phyloP scores from a whole-genome alignment of 2,888 invertebrate species.

The Dorcus parallelipipedus region DNA sequence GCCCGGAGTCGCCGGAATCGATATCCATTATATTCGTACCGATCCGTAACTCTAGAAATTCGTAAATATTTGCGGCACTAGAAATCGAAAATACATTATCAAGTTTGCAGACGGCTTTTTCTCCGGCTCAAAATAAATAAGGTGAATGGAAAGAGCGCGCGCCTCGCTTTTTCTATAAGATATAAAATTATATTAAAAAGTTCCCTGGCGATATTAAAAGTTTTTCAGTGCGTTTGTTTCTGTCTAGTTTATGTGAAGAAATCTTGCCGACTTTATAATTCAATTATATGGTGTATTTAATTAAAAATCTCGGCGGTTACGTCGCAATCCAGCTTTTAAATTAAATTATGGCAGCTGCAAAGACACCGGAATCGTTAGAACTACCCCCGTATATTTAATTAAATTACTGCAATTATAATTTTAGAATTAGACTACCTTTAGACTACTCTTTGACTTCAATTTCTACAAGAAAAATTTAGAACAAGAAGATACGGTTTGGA shows the following conservation, averaged over 20 bases:
- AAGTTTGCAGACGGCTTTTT: constrained; percentile 7
- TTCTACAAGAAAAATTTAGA: too few relatives aligned
- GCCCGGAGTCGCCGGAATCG: neutral
- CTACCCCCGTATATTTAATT: too few relatives aligned
- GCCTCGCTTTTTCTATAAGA: neutral
- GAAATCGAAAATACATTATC: constrained; percentile 8
- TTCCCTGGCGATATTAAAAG: neutral
- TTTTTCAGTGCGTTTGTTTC: neutral
- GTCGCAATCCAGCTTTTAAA: too few relatives aligned
- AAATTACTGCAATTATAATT: too few relatives aligned
- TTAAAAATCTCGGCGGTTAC: too few relatives aligned
- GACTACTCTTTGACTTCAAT: too few relatives aligned
- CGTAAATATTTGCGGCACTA: neutral
- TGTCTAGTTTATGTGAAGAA: neutral
- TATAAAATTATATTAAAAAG: constrained; percentile 2
- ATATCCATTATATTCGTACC: neutral
- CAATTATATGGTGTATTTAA: too few relatives aligned
- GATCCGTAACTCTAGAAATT: constrained; percentile 1
- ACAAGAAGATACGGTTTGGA: too few relatives aligned
- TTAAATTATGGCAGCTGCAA: too few relatives aligned
- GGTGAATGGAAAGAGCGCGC: neutral
- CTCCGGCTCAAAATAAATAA: neutral
- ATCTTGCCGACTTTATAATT: neutral
- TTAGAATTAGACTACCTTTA: too few relatives aligned
- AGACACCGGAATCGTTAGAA: too few relatives aligned